Evolutionary conservation across 1,140 invertebrate species (phyloP).

Genomic region (Cotesia vestalis): DNA sequence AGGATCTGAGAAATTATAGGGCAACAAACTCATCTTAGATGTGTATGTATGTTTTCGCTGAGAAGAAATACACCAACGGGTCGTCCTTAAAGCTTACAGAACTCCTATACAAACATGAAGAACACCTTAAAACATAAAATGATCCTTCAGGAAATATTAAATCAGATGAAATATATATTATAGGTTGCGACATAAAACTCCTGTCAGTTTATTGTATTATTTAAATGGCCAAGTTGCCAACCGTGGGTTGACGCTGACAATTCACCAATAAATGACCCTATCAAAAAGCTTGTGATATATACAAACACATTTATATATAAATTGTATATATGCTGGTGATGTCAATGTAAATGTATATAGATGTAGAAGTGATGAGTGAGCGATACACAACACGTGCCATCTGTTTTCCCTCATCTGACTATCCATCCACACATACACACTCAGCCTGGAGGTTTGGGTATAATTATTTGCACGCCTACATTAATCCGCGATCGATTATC

Average conservation of each 20-base stretch:
- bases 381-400: not conserved
- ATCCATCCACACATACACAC: not conserved
- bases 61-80: too few relatives aligned
- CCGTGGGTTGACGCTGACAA: conserved; percentile 40
- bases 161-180: conserved; percentile 40
- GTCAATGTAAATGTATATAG: conserved; percentile 20
- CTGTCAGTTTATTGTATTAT: too few relatives aligned
- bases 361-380: not conserved
- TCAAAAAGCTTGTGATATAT: conserved; percentile 46
- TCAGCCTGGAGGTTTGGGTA: not conserved
- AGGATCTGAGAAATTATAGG: conserved; percentile 59
- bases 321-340: conserved; percentile 7
- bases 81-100: too few relatives aligned
- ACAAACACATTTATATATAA: not conserved
- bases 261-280: conserved; percentile 54
- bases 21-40: conserved; percentile 43
- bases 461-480: conserved; percentile 18
- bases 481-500: conserved; percentile 26
- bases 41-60: not conserved
- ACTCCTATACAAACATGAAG: conserved; percentile 45
- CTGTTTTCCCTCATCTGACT: not conserved
- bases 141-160: conserved; percentile 51
- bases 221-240: conserved; percentile 49
- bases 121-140: conserved; percentile 60
- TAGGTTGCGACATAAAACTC: not conserved